Evolutionary conservation across 2,797 vertebrate species (phyloP), one percentile per base, ranked within the genome.

Genomic region (Chelonia mydas): DNA sequence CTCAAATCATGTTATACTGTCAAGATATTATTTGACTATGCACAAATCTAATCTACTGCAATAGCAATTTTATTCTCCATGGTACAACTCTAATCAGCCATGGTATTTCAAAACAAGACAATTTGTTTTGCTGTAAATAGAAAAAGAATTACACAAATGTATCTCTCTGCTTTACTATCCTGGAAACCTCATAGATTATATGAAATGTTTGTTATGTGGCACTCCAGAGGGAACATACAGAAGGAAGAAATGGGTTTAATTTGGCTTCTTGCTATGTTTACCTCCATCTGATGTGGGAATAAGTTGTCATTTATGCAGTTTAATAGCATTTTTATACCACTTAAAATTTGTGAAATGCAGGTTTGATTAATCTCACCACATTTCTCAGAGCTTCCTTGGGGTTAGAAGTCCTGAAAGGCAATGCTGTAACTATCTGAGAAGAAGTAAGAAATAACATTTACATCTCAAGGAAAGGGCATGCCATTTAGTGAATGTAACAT

Each of bases 81-180:
- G 97, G 89, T 96, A 91, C 65, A 91, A 88, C 68, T 98, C 89
- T 83, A 95, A 27, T 98, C 94, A 90, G 49, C 91, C 78, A 85
- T 94, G 50, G 55, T 97, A 89, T 97, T 97, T 97, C 97, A 97
- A 98, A 98, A 97, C 93, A 97, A 97, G 96, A 96, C 96, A 89
- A 96, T 98, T 94, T 98, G 92, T 96, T 96, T 96, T 96, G 86
- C 94, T 97, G 95, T 93, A 97, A 97, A 96, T 94, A 96, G 84
- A 98, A 85, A 97, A 96, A 94, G 92, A 96, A 96, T 96, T 96
- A 96, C 85, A 95, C 95, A 97, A 87, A 93, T 95, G 88, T 87
- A 91, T 94, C 79, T 97, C 95, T 97, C 95, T 96, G 87, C 68
- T 95, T 96, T 96, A 89, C 95, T 84, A 87, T 94, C 49, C 33